Base-by-base conservation (phyloP, 1,140 invertebrate genomes). In the Arctopsyche grandis region DNA sequence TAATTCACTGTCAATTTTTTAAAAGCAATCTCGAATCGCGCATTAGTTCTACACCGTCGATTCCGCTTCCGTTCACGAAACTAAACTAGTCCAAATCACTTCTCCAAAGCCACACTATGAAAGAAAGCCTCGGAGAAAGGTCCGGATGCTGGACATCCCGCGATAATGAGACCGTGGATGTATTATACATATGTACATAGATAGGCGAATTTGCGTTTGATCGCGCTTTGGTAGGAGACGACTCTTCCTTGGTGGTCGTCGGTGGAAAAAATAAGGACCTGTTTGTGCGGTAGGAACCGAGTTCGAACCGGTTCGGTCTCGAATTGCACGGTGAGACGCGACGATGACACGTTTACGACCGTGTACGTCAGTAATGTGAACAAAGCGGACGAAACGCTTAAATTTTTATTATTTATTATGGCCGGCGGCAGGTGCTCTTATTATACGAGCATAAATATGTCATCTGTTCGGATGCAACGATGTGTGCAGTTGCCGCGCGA, bases 321-420 rank as follows among this genome's bases (percentile, higher is more conserved):
- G 56, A 60, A 52, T 52, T 52, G 48, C 48, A 52, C 48, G 3
- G 48, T 3, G 1, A 19, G 48, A 60, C 29, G 56, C 7, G 7
- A 9, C 16, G 56, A 60, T n/a, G 56, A 60, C 56, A 60, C 56
- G 56, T 60, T 60, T 60, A 60, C 56, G 56, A 60, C 56, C 56
- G 56, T 60, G 56, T 60, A 60, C 56, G 56, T 60, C 56, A 60
- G 56, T 21, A 9, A 21, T 21, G 56, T 9, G 56, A 9, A 60
- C 56, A 60, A 60, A 60, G 56, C 16, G 56, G 56, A 19, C 56
- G 12, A n/a, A 14, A n/a, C 48, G n/a, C 14, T 38, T 38, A 38
- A 38, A 38, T 60, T 60, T 60, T 60, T 60, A 60, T 52, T 60
- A 60, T 60, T 60, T 60, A 60, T 60, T 19, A 21, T 19, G n/a